phyloP scores from a whole-genome alignment of 2,113 vertebrate genomes.

The Oreochromis niloticus region DNA sequence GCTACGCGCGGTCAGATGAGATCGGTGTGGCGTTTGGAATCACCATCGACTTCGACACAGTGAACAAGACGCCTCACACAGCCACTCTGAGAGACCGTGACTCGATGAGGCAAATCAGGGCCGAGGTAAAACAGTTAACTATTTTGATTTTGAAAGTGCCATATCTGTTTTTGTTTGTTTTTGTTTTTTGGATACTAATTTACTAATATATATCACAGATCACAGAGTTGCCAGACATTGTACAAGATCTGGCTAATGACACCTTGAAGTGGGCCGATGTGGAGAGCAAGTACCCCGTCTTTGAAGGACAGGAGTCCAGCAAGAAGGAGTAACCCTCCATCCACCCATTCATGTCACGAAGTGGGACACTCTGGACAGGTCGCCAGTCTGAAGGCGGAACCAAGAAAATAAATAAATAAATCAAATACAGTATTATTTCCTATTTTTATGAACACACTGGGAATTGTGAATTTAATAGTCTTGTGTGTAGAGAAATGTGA shows the following conservation, averaged over 20 bases:
- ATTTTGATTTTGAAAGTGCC: not conserved
- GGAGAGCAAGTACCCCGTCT: slow-evolving; percentile 87
- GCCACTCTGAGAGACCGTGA: slow-evolving; percentile 92
- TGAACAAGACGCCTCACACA: slow-evolving; percentile 89
- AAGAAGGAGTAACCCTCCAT: slow-evolving; percentile 77
- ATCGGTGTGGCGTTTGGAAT: slow-evolving; percentile 94
- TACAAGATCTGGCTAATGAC: slow-evolving; percentile 86
- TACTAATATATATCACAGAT: slow-evolving; percentile 44
- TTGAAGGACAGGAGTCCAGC: slow-evolving; percentile 95
- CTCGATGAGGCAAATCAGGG: slow-evolving; percentile 93
- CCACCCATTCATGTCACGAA: not conserved
- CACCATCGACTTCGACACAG: slow-evolving; percentile 95
- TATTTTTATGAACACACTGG: not conserved
- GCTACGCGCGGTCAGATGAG: slow-evolving; percentile 92
- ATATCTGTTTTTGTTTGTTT: not conserved
- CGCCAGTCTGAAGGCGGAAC: no score
- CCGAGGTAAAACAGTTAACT: slow-evolving; percentile 73
- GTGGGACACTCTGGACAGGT: not conserved
- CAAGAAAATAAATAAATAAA: not conserved
- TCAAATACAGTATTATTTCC: not conserved
- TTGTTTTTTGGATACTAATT: not conserved
- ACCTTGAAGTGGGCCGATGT: slow-evolving; percentile 84
- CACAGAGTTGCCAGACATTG: slow-evolving; percentile 78
- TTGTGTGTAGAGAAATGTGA: no score
- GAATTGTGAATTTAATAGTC: not conserved